phyloP scores from a whole-genome alignment of 2,888 invertebrate genomes.

The Rhorus exstirpatorius region DNA sequence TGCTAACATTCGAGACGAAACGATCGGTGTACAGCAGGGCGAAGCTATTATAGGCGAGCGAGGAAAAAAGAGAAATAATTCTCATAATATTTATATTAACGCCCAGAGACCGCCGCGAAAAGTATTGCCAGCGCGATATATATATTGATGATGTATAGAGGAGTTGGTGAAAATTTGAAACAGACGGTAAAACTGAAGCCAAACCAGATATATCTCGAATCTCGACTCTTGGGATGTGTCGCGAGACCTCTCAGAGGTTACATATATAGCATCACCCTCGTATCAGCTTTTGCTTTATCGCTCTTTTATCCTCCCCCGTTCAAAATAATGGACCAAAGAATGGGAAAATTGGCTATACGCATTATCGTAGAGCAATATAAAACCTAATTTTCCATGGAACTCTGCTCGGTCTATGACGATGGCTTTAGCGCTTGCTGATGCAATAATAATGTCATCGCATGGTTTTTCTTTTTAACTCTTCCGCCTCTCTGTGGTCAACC shows the following conservation, averaged over 20 bases:
- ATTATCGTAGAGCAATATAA: slow-evolving; percentile 65
- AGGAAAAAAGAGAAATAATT: slow-evolving; percentile 29
- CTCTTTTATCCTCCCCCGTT: slow-evolving; percentile 33
- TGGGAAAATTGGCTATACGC: slow-evolving; percentile 60
- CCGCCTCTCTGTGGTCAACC: slow-evolving; percentile 18
- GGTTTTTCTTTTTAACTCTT: slow-evolving; percentile 56
- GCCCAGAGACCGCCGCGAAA: too few relatives aligned
- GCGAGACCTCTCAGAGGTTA: slow-evolving; percentile 21
- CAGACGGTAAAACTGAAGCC: slow-evolving; percentile 27
- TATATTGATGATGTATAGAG: too few relatives aligned
- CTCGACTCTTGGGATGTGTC: slow-evolving; percentile 42
- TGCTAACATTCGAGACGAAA: slow-evolving; percentile 22
- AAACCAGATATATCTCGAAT: slow-evolving; percentile 48
- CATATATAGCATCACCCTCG: slow-evolving; percentile 3
- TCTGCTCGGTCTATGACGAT: slow-evolving; percentile 38
- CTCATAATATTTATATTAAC: too few relatives aligned
- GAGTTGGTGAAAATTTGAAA: too few relatives aligned
- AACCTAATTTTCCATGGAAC: slow-evolving; percentile 71
- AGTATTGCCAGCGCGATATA: too few relatives aligned
- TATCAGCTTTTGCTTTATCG: slow-evolving; percentile 7
- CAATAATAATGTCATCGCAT: slow-evolving; percentile 58
- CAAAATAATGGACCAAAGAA: slow-evolving; percentile 66
- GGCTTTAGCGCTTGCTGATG: slow-evolving; percentile 65
- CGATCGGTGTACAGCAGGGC: slow-evolving; percentile 3
- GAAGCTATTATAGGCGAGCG: slow-evolving; percentile 3